phyloP scores from a whole-genome alignment of 2,888 invertebrate genomes.

The Cosmia trapezina region DNA sequence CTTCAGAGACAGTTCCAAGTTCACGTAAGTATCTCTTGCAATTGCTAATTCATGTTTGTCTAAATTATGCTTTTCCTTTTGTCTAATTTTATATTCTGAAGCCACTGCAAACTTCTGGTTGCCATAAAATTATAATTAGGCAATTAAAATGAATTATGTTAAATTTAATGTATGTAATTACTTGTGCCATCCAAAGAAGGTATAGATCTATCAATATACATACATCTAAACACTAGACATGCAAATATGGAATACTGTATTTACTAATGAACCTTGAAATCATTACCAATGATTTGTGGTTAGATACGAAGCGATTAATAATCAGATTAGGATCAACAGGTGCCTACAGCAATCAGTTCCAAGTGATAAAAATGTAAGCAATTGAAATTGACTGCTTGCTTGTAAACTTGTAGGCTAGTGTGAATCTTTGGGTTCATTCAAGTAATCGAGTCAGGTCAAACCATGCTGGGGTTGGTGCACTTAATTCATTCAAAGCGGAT shows the following conservation, averaged over 20 bases:
- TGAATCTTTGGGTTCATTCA: no score
- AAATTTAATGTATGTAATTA: neutral
- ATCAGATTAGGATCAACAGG: constrained; percentile 20
- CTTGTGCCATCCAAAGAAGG: neutral
- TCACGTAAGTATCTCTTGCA: constrained; percentile 77
- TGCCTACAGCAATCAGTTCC: constrained; percentile 9
- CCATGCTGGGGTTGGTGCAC: no score
- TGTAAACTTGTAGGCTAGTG: neutral
- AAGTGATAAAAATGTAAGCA: constrained; percentile 17
- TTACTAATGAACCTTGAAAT: constrained; percentile 1
- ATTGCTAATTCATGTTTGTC: neutral
- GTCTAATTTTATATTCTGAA: neutral
- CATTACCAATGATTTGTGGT: constrained; percentile 8
- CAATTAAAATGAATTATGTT: neutral
- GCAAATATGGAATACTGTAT: neutral
- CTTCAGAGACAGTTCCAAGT: constrained; percentile 89
- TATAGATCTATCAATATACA: neutral
- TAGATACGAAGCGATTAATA: constrained; percentile 20
- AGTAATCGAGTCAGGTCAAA: no score
- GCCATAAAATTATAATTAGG: no score
- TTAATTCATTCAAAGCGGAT: no score
- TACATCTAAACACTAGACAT: neutral
- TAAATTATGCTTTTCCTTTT: neutral
- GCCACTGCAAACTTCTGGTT: constrained; percentile 9
- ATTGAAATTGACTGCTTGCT: neutral